Evolutionary conservation across 2,113 vertebrate species (phyloP).

Genomic region (Baryphthengus martii): DNA sequence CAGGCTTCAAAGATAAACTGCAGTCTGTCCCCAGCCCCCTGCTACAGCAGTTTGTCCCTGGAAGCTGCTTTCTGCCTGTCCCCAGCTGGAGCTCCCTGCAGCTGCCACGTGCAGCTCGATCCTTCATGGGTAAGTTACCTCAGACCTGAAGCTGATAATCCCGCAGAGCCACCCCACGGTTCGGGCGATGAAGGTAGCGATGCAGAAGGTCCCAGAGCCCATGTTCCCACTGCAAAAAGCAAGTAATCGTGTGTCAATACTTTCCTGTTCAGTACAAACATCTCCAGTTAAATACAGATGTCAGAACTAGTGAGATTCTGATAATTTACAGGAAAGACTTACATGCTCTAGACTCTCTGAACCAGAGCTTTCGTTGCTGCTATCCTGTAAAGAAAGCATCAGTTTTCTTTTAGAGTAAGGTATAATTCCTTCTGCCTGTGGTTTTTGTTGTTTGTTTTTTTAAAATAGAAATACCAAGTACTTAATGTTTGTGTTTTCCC

Average conservation of each 20-base stretch:
- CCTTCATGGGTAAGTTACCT: too few relatives aligned
- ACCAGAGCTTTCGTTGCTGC: not conserved
- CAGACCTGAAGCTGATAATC: not conserved
- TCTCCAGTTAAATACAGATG: not conserved
- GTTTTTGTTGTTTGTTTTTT: too few relatives aligned
- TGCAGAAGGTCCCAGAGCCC: fast-evolving
- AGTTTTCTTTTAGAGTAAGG: not conserved
- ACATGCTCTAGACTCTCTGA: not conserved
- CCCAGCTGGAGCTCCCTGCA: not conserved
- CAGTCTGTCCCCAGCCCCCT: not conserved
- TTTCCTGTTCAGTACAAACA: not conserved
- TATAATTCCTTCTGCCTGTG: not conserved
- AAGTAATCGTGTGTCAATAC: not conserved
- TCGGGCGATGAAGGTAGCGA: fast-evolving
- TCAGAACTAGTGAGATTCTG: not conserved
- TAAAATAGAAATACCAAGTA: not conserved
- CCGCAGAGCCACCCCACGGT: fast-evolving
- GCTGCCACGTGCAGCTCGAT: too few relatives aligned
- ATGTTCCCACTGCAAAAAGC: fast-evolving
- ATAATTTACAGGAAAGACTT: not conserved
- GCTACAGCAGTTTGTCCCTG: not conserved
- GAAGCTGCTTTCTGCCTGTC: not conserved
- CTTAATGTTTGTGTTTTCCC: not conserved
- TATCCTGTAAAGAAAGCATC: not conserved
- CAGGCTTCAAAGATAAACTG: not conserved